A percentile compares a stretch with the other conserved stretches of the same genome.
These are phyloP conservation scores for Nomada hirtipes DNA, from an alignment of 2,888 invertebrate species.

Conservation along the genomic window DNA sequence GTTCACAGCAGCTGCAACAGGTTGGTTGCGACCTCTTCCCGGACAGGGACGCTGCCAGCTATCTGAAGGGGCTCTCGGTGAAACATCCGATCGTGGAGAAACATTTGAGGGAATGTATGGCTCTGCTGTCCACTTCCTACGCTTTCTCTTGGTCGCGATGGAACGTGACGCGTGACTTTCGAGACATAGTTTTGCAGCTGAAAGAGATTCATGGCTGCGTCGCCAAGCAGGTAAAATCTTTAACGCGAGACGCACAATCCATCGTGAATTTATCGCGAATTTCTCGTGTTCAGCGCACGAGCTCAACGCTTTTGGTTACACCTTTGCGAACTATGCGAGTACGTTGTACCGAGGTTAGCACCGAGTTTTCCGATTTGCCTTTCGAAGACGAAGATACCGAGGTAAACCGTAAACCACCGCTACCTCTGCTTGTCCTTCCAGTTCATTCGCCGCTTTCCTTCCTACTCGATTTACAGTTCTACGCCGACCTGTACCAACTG, in stretches of 20 bases:
- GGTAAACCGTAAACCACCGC: constrained; percentile 38
- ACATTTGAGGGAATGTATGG: constrained; percentile 92
- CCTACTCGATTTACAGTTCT: constrained; percentile 86
- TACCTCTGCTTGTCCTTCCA: too few species aligned
- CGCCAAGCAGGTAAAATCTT: constrained; percentile 84
- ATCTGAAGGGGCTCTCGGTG: constrained; percentile 87
- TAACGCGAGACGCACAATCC: background rate
- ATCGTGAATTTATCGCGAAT: too few species aligned
- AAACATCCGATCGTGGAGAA: constrained; percentile 90
- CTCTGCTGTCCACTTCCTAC: constrained; percentile 89
- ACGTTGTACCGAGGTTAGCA: constrained; percentile 91
- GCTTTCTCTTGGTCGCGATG: constrained; percentile 94
- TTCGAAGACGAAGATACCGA: constrained; percentile 74
- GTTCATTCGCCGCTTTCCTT: background rate
- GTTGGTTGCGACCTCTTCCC: constrained; percentile 94
- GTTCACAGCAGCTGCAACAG: constrained; percentile 83
- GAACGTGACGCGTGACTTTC: constrained; percentile 86
- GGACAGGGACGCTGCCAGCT: constrained; percentile 90
- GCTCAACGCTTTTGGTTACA: constrained; percentile 87
- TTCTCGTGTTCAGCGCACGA: constrained; percentile 77
- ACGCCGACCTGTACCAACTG: constrained; percentile 90
- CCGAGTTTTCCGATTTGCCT: constrained; percentile 88
- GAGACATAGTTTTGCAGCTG: constrained; percentile 88
- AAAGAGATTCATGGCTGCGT: constrained; percentile 87
- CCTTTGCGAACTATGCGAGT: constrained; percentile 89